Evolutionary conservation across 2,888 invertebrate species (phyloP), one percentile per base, ranked within the genome.

Genomic region (Ceraclea dissimilis): DNA sequence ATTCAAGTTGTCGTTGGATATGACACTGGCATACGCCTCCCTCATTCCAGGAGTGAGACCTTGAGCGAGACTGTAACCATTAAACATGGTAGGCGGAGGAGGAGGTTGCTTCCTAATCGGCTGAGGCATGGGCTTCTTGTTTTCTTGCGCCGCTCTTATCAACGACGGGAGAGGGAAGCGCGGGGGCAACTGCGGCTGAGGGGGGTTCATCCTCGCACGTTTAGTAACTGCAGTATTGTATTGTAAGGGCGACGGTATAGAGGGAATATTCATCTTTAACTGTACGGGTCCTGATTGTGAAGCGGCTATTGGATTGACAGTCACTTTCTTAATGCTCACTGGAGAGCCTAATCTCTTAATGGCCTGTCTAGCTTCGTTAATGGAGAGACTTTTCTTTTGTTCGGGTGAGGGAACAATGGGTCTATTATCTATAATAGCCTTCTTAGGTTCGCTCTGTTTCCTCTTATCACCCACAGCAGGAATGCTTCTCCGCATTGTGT

Each of bases 1-100:
- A 66, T 77, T 77, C 6, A 77, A 72, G 62, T 73, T 75, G 60
- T 77, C 76, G 65, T 67, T 68, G 56, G 65, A 64, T 55, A 66
- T 63, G 22, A 49, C 22, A 17, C 55, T 57, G 18, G 55, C 19
- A 34, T 61, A 61, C 6, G 52, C 43, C 22, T 58, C 58, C 26
- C 51, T 47, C 49, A 56, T 51, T 11, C n/a, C 22, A 17, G 18
- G 44, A 10, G 51, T 43, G n/a, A 48, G 2, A n/a, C 18, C 39
- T 17, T 54, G 51, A 19, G 49, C n/a, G n/a, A 39, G 20, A 33
- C n/a, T 67, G 61, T 65, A 71, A 18, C 75, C 74, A 65, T 75
- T 75, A 55, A 62, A 75, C 34, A 52, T 26, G 44, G 26, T 46
- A 19, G 43, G 6, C 1, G 52, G 52, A 47, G 39, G 13, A 16